These are phyloP conservation scores for Chymomyza fuscimana DNA, from an alignment of 2,888 invertebrate species.

Conservation along the genomic window DNA sequence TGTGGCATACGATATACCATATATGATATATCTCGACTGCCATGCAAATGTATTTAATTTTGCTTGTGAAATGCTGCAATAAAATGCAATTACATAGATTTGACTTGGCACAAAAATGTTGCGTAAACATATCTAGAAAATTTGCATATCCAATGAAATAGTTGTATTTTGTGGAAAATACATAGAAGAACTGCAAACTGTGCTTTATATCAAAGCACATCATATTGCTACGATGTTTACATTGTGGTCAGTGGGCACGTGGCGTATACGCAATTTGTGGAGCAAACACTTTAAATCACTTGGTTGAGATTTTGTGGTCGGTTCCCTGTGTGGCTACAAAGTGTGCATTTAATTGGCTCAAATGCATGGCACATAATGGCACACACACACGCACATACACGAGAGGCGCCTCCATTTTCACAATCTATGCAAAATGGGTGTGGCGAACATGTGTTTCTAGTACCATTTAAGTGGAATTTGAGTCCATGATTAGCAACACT, in stretches of 20 bases:
- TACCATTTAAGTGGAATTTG: constrained; percentile 64
- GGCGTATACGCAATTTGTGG: constrained; percentile 19
- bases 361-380: constrained; percentile 3
- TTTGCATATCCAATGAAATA: constrained; percentile 41
- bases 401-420: constrained; percentile 10
- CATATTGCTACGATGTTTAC: constrained; percentile 25
- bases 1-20: not conserved
- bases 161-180: constrained; percentile 28
- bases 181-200: not conserved
- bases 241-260: constrained; percentile 37
- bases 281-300: constrained; percentile 39
- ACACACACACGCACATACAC: not conserved
- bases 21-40: not conserved
- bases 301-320: constrained; percentile 43
- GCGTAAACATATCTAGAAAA: constrained; percentile 50
- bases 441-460: constrained; percentile 44
- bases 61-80: constrained; percentile 50
- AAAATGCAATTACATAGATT: constrained; percentile 67
- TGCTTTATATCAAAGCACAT: constrained; percentile 3
- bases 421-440: constrained; percentile 13
- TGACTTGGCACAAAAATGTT: constrained; percentile 44
- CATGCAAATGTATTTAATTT: constrained; percentile 22
- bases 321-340: not conserved
- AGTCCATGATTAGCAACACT: constrained; percentile 56
- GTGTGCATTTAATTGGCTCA: constrained; percentile 48